Conservation (phyloP, 2,113 vertebrate genomes). For the Astur gentilis region DNA sequence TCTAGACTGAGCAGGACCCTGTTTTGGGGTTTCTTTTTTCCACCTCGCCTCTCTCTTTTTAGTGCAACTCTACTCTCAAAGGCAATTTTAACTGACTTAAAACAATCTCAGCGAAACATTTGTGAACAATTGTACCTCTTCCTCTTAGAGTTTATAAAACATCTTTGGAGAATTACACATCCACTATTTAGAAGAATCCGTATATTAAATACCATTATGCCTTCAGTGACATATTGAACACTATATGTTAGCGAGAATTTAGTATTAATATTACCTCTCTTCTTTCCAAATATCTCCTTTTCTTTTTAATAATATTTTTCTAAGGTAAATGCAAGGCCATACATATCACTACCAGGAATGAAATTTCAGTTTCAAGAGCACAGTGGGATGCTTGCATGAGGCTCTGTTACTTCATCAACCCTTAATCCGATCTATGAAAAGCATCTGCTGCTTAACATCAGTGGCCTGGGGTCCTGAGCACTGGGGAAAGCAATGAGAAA, state of each 20-base stretch:
- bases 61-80: constrained; percentile 38
- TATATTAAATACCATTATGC: background rate
- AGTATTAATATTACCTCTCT: background rate
- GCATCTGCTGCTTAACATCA: background rate
- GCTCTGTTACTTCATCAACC: background rate
- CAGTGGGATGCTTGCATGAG: background rate
- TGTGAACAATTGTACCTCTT: constrained; percentile 6
- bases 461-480: background rate
- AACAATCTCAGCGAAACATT: background rate
- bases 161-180: background rate
- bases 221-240: background rate
- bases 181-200: background rate
- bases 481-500: background rate
- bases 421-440: constrained; percentile 1
- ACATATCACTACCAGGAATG: background rate
- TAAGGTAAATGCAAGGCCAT: background rate
- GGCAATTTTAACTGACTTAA: constrained; percentile 50
- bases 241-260: background rate
- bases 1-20: constrained; percentile 59
- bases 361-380: constrained; percentile 37
- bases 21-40: constrained; percentile 58
- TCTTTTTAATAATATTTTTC: background rate
- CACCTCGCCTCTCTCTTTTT: constrained; percentile 14
- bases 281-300: background rate
- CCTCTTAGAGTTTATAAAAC: background rate